Percentiles rank a stretch among this genome's conserved stretches.
Evolutionary conservation across 1,140 invertebrate genomes (phyloP).

Genomic region (Homarus americanus): DNA sequence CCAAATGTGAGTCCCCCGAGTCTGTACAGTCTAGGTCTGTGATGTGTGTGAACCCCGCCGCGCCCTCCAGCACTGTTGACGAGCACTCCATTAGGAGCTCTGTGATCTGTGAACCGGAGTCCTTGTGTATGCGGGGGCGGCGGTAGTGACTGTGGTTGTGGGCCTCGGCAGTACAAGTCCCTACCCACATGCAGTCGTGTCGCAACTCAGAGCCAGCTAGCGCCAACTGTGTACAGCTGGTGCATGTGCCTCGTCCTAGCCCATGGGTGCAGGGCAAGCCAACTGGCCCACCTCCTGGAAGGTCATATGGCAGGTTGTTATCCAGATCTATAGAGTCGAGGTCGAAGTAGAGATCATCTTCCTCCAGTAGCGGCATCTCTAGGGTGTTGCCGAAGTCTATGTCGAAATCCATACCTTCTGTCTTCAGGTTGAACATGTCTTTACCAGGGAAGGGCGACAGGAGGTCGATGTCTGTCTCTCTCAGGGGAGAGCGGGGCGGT

Average conservation of each 20-base stretch:
- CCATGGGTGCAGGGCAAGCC: conserved; percentile 18
- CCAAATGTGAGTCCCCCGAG: conserved; percentile 74
- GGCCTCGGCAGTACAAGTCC: conserved; percentile 78
- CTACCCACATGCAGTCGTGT: conserved; percentile 86
- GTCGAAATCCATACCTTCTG: conserved; percentile 26
- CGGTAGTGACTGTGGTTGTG: conserved; percentile 41
- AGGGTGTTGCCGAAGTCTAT: neutral
- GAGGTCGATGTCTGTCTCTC: conserved; percentile 74
- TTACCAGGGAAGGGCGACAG: conserved; percentile 34
- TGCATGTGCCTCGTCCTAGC: conserved; percentile 14
- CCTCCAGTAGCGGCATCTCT: neutral
- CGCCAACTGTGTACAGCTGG: conserved; percentile 50
- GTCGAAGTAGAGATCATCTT: conserved; percentile 9
- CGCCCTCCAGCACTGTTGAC: conserved; percentile 3
- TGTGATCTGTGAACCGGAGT: conserved; percentile 9
- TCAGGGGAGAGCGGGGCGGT: conserved; percentile 76
- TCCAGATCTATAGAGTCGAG: neutral
- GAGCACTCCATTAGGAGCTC: conserved; percentile 26
- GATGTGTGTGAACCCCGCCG: conserved; percentile 51
- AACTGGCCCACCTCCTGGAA: neutral
- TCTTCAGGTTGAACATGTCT: neutral
- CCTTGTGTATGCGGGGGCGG: conserved; percentile 48
- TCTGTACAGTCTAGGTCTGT: conserved; percentile 52
- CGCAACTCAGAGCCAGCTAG: conserved; percentile 77
- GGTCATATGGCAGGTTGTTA: neutral